Evolutionary conservation across 2,797 vertebrate genomes (phyloP), one percentile per base, ranked within the genome.

Genomic region (Aythya fuligula): DNA sequence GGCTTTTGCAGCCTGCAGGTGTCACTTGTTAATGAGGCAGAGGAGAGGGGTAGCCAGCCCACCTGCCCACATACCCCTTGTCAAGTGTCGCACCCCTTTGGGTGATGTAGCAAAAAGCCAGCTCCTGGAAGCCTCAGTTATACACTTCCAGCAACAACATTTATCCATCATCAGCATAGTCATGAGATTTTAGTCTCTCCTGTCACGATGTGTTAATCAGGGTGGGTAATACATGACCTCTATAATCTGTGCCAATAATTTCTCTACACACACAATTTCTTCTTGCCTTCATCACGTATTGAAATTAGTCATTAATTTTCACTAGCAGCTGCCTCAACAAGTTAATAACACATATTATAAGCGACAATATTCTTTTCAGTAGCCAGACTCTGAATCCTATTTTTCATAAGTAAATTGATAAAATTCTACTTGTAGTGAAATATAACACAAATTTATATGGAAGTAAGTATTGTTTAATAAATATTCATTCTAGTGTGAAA

Each of bases 231-330:
- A 30, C 53, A 8, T 15, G 43, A 65, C 69, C 54, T 62, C 70
- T 16, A 2, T 36, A 58, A 90, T 43, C 64, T 38, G 14, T 18
- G 41, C n/a, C 58, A 38, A 13, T 57, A 11, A 80, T 45, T 74
- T 54, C 18, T 74, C 41, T 28, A 13, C 38, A 41, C 32, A 28
- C 8, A 8, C 49, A 18, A 75, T 75, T 93, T 78, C 61, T 77
- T 36, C 79, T 60, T 39, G 16, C 38, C 7, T 21, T 18, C 73
- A 32, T 51, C 70, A 2, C 11, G 25, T 62, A 56, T 76, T 94
- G 70, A 78, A 89, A 91, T 86, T 54, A 62, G 72, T 51, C 58
- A 24, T 81, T 72, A 86, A 75, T 88, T 93, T 94, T 78, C 21
- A 9, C 60, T 78, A 61, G 34, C 69, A 87, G 75, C 82, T 80